Base-by-base conservation (phyloP, 2,113 vertebrate genomes). In the Paedocypris sp. region DNA sequence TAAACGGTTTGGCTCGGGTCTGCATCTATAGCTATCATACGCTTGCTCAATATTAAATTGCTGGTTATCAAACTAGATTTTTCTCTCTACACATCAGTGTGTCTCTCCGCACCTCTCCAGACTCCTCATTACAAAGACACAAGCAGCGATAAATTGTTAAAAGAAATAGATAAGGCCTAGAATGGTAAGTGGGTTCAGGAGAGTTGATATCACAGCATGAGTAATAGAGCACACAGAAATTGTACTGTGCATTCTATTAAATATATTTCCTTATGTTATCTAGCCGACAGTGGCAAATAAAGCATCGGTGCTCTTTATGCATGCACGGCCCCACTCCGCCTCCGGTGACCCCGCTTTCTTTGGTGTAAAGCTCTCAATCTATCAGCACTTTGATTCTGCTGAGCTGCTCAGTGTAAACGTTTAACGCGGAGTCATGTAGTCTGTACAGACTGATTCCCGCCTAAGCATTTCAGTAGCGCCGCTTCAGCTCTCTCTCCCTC, bases 161-260 rank as follows among this genome's bases (percentile, higher is more conserved):
- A 79, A 81, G 64, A 79, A 83, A 84, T 73, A 66, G 73, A 79
- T 80, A 75, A 72, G 78, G 75, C 73, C 80, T 82, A 79, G 79
- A 83, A 72, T 78, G 64, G 49, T 66, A 82, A 84, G 82, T 83
- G 75, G 78, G 71, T 80, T 82, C 73, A 74, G 66, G 73, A 78
- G 77, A 76, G 52, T 75, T 71, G 62, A 67, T 73, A 73, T 81
- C 75, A 66, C 64, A 61, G 58, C 29, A 66, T 53, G 63, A 70
- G 67, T 38, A 43, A 49, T 42, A 22, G 33, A 50, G 50, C 28
- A 28, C 15, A n/a, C 8, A 33, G 35, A 22, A 48, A 73, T 78
- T 19, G 16, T 18, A 10, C 70, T 79, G 70, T 73, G 74, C 64
- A 65, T 77, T 79, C 64, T 51, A 79, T 79, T 67, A 73, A 72